phyloP scores from a whole-genome alignment of 2,888 invertebrate genomes.

The Melanophora roralis region DNA sequence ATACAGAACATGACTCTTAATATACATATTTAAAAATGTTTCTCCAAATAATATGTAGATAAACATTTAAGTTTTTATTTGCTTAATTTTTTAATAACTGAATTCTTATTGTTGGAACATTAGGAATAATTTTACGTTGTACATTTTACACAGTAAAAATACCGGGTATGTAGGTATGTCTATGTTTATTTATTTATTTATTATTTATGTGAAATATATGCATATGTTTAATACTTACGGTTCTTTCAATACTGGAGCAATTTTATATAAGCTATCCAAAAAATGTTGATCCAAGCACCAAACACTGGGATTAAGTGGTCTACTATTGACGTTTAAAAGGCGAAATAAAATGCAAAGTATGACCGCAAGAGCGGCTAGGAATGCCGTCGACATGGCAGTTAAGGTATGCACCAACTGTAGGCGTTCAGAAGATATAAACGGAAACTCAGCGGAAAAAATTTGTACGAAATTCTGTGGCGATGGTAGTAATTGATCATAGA shows the following conservation, averaged over 20 bases:
- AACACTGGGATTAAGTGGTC: slow-evolving; percentile 86
- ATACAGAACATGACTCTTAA: no score
- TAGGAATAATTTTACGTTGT: no score
- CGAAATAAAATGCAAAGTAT: slow-evolving; percentile 89
- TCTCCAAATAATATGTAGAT: no score
- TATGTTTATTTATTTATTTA: no score
- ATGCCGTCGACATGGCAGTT: slow-evolving; percentile 85
- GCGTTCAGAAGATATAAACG: slow-evolving; percentile 63
- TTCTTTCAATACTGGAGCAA: slow-evolving; percentile 87
- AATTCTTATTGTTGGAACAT: no score
- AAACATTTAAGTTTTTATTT: no score
- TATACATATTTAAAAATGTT: no score
- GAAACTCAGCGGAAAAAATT: slow-evolving; percentile 57
- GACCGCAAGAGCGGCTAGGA: slow-evolving; percentile 88
- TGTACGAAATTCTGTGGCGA: slow-evolving; percentile 62
- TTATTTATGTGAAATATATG: no score
- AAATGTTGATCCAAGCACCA: slow-evolving; percentile 87
- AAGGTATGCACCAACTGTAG: slow-evolving; percentile 65
- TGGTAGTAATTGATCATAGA: slow-evolving; percentile 62
- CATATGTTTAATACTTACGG: slow-evolving; percentile 86
- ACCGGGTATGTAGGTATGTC: no score
- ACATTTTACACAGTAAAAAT: no score
- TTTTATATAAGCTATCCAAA: slow-evolving; percentile 86
- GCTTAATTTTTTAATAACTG: no score
- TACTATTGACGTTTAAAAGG: slow-evolving; percentile 90